A percentile compares a stretch with the other conserved stretches of the same genome.
Evolutionary conservation across 2,888 invertebrate species (phyloP).

Genomic region (Troilus luridus): DNA sequence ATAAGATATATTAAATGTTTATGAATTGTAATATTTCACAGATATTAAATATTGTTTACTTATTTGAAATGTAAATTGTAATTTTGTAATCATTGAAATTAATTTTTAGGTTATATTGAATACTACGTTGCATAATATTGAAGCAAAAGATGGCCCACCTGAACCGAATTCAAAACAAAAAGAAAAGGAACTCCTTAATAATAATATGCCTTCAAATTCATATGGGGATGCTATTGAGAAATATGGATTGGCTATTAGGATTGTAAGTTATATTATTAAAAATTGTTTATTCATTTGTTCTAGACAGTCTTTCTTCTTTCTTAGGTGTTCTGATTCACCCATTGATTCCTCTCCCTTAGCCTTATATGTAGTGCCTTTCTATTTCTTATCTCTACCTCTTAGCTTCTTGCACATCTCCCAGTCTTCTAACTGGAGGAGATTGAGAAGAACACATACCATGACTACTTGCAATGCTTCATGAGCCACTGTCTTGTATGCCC

Average conservation of each 20-base stretch:
- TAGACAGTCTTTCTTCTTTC: too few relatives aligned
- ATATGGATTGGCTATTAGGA: conserved; percentile 70
- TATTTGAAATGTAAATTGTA: background rate
- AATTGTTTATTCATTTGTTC: too few relatives aligned
- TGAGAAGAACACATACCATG: too few relatives aligned
- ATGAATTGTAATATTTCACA: background rate
- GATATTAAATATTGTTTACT: background rate
- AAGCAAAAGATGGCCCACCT: background rate
- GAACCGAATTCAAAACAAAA: background rate
- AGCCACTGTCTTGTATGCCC: too few relatives aligned
- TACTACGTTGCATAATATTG: conserved; percentile 24
- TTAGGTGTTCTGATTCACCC: too few relatives aligned
- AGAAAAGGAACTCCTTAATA: background rate
- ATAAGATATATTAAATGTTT: background rate
- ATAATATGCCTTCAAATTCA: conserved; percentile 68
- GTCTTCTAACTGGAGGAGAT: too few relatives aligned
- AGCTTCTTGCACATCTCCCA: too few relatives aligned
- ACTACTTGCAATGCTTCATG: too few relatives aligned
- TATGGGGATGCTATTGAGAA: conserved; percentile 71
- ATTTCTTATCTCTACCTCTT: too few relatives aligned
- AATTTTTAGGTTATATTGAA: conserved; percentile 40
- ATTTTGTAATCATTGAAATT: background rate
- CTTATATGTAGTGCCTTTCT: too few relatives aligned
- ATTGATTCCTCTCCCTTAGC: too few relatives aligned
- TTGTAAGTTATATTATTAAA: conserved; percentile 46